Evolutionary conservation across 2,888 invertebrate genomes (phyloP).

Genomic region (Brachypalpus laphriformis): DNA sequence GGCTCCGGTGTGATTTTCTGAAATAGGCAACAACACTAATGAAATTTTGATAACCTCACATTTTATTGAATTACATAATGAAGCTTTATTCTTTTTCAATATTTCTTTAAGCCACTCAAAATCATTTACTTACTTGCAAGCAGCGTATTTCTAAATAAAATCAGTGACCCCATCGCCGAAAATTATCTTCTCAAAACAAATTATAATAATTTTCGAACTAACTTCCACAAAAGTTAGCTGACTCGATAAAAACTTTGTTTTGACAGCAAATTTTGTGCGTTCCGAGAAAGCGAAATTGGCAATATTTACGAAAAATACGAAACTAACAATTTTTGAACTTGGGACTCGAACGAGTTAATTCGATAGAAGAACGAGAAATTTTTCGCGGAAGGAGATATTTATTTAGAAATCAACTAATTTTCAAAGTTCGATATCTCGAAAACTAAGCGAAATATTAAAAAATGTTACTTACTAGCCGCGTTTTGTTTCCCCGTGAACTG

Average conservation of each 20-base stretch:
- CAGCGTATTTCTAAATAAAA: conserved; percentile 80
- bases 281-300: too few relatives aligned
- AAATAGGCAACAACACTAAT: conserved; percentile 39
- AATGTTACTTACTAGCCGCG: too few relatives aligned
- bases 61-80: conserved; percentile 50
- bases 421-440: too few relatives aligned
- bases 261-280: not conserved
- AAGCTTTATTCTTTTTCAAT: not conserved
- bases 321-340: too few relatives aligned
- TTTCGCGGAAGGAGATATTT: too few relatives aligned
- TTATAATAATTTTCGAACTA: not conserved
- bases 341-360: too few relatives aligned
- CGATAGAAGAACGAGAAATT: too few relatives aligned
- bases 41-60: conserved; percentile 36
- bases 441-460: too few relatives aligned
- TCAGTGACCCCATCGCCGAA: conserved; percentile 79
- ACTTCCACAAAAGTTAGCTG: not conserved
- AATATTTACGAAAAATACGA: too few relatives aligned
- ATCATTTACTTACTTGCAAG: conserved; percentile 79
- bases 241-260: not conserved
- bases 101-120: not conserved
- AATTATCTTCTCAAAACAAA: not conserved
- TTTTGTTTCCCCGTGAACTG: too few relatives aligned
- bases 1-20: conserved; percentile 79
- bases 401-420: too few relatives aligned